Evolutionary conservation across 2,113 vertebrate genomes (phyloP).

Genomic region (Alexandromys fortis): DNA sequence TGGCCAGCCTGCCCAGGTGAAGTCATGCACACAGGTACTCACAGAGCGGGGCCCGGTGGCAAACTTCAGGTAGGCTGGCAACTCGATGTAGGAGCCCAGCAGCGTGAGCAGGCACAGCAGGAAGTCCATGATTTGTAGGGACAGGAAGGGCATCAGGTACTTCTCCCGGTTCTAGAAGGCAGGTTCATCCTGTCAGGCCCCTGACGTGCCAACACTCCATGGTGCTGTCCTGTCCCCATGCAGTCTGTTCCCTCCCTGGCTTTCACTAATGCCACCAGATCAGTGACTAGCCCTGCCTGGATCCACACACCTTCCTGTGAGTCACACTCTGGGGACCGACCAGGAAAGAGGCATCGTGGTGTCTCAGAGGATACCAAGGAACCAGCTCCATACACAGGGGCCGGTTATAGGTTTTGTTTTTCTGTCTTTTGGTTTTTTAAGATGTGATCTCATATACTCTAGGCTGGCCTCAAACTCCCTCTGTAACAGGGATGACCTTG

Average conservation of each 20-base stretch:
- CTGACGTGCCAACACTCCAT: neutral
- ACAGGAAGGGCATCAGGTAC: constrained; percentile 87
- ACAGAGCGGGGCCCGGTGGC: constrained; percentile 70
- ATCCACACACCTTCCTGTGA: neutral
- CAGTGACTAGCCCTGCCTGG: neutral
- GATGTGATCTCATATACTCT: neutral
- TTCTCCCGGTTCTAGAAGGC: constrained; percentile 82
- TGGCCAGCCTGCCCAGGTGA: neutral
- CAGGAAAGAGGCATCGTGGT: neutral
- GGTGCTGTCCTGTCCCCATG: accelerated
- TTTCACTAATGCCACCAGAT: neutral
- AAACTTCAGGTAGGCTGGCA: constrained; percentile 80
- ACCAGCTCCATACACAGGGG: accelerated
- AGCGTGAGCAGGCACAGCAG: constrained; percentile 87
- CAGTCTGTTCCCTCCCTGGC: neutral
- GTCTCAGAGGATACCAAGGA: neutral
- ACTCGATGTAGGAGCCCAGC: constrained; percentile 85
- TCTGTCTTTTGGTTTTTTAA: neutral
- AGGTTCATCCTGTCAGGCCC: neutral
- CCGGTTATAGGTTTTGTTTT: neutral
- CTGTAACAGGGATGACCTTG: neutral
- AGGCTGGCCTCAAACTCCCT: neutral
- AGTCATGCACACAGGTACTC: constrained; percentile 51
- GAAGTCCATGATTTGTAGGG: constrained; percentile 88
- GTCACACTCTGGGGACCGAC: neutral